phyloP scores from a whole-genome alignment of 1,140 invertebrate species.

The Mactra quadrangularis region DNA sequence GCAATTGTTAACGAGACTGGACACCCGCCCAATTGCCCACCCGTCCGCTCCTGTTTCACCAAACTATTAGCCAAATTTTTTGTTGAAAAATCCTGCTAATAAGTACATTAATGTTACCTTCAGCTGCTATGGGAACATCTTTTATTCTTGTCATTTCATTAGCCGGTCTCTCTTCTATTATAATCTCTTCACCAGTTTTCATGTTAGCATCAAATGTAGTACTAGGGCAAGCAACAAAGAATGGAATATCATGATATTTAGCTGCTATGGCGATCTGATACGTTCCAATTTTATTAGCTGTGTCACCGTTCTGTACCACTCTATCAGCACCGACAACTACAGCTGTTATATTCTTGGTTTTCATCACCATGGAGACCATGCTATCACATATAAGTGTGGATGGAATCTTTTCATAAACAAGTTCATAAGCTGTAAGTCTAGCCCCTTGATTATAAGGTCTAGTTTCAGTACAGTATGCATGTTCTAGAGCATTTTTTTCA shows the following conservation, averaged over 20 bases:
- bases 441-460: conserved; percentile 98
- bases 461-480: conserved; percentile 98
- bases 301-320: conserved; percentile 97
- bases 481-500: conserved; percentile 89
- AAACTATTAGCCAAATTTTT: too few relatives aligned
- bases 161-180: conserved; percentile 96
- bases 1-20: too few relatives aligned
- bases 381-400: conserved; percentile 97
- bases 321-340: conserved; percentile 84
- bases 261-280: conserved; percentile 97
- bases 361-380: conserved; percentile 96
- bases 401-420: conserved; percentile 96
- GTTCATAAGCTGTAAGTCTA: conserved; percentile 97
- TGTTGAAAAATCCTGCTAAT: too few relatives aligned
- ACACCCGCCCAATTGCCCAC: too few relatives aligned
- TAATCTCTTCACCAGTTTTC: conserved; percentile 92
- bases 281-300: conserved; percentile 99
- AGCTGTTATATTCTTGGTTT: conserved; percentile 85
- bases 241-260: conserved; percentile 95
- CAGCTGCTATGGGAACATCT: conserved; percentile 92
- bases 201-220: conserved; percentile 95
- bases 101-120: conserved; percentile 84
- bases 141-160: conserved; percentile 95
- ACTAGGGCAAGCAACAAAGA: conserved; percentile 97
- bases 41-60: too few relatives aligned